Percentiles rank a stretch among this genome's conserved stretches.
These are phyloP conservation scores for Melanotus villosus DNA, from an alignment of 2,888 invertebrate species.

Conservation along the genomic window DNA sequence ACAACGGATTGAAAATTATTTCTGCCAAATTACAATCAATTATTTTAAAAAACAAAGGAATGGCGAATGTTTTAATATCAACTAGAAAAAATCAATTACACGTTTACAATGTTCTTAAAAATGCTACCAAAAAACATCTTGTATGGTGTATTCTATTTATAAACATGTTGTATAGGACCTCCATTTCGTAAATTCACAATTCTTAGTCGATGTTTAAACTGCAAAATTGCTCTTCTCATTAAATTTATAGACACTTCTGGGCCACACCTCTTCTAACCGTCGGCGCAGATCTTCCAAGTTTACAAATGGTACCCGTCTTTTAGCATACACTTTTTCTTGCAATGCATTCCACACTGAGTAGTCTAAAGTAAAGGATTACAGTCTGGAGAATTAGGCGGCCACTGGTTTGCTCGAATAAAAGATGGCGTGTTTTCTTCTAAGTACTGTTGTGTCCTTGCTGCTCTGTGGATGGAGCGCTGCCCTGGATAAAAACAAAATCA, in stretches of 20 bases:
- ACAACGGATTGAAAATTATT: too few species aligned
- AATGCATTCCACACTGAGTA: constrained; percentile 1
- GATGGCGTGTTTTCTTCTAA: neutral
- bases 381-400: neutral
- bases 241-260: neutral
- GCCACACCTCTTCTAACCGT: too few species aligned
- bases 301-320: neutral
- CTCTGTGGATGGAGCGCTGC: neutral
- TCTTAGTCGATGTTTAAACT: neutral
- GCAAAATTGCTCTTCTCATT: neutral
- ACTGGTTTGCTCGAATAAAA: constrained; percentile 1
- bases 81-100: too few species aligned
- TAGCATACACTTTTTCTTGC: neutral
- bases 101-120: too few species aligned
- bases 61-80: too few species aligned
- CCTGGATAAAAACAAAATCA: neutral
- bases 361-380: neutral
- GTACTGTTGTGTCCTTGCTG: neutral
- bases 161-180: too few species aligned
- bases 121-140: too few species aligned
- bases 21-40: too few species aligned
- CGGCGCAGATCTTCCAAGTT: too few species aligned
- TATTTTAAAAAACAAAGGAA: too few species aligned
- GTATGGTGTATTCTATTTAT: too few species aligned
- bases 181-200: neutral